phyloP scores from a whole-genome alignment of 2,113 vertebrate genomes.

The Corynorhinus townsendii region DNA sequence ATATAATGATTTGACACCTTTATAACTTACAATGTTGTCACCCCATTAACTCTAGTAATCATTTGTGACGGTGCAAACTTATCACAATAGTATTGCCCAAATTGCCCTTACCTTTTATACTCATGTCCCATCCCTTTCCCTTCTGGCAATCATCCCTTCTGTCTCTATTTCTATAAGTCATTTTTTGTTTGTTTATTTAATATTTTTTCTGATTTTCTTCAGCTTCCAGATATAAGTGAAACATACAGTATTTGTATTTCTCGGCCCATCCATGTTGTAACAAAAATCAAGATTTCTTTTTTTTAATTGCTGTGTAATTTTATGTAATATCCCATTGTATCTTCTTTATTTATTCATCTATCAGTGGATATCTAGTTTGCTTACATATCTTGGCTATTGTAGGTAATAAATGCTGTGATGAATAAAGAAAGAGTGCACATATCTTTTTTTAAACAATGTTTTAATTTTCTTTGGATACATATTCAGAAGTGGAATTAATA shows the following conservation, averaged over 20 bases:
- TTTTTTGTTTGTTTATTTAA: background rate
- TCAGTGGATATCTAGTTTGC: background rate
- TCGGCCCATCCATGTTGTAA: background rate
- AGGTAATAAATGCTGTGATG: background rate
- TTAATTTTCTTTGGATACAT: background rate
- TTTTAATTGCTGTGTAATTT: background rate
- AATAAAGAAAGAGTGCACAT: background rate
- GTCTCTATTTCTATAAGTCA: background rate
- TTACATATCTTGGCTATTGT: background rate
- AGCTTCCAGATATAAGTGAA: background rate
- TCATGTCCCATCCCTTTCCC: too few species aligned
- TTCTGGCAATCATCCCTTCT: background rate
- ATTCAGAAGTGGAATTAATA: background rate
- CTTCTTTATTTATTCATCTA: background rate
- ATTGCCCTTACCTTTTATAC: background rate
- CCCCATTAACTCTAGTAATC: background rate
- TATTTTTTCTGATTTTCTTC: background rate
- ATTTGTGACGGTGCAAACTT: background rate
- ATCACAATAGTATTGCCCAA: background rate
- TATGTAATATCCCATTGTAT: background rate
- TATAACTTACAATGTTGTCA: background rate
- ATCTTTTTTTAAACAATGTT: background rate
- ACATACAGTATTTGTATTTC: background rate
- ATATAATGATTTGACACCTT: background rate
- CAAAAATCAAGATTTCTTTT: background rate